These are phyloP conservation scores for Phenacoccus solenopsis DNA, from an alignment of 1,140 invertebrate species.

Conservation along the genomic window DNA sequence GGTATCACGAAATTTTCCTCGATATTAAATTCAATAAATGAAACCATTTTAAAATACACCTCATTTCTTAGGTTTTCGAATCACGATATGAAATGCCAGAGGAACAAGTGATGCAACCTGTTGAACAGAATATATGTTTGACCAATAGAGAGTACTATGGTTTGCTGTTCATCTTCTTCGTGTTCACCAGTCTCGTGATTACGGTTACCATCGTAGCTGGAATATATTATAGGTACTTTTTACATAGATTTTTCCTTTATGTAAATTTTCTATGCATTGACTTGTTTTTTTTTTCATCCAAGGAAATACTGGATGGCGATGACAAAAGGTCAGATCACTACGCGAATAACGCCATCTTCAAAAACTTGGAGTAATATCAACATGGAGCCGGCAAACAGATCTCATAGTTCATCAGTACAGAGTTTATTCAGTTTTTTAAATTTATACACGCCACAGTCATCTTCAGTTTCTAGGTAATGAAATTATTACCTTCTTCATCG, in stretches of 20 bases:
- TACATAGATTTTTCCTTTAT: background rate
- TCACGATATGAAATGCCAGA: conserved; percentile 52
- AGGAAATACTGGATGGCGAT: conserved; percentile 5
- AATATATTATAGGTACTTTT: conserved; percentile 47
- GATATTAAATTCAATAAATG: background rate
- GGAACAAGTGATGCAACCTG: conserved; percentile 35
- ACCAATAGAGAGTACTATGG: conserved; percentile 61
- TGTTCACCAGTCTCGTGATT: conserved; percentile 50
- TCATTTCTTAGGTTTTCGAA: conserved; percentile 43
- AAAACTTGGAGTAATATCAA: background rate
- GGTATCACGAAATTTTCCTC: too few relatives aligned
- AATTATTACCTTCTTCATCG: too few relatives aligned
- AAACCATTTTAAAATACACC: background rate
- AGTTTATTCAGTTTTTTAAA: conserved; percentile 8
- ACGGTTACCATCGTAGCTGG: conserved; percentile 48
- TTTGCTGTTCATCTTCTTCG: conserved; percentile 51
- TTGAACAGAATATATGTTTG: conserved; percentile 52
- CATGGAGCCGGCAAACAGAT: background rate
- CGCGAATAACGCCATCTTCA: background rate
- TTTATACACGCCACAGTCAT: background rate
- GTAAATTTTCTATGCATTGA: too few relatives aligned
- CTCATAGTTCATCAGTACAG: background rate
- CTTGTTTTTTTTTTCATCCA: background rate
- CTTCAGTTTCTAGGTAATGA: background rate
- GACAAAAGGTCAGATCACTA: background rate